Base-by-base conservation (phyloP, 2,113 vertebrate species). In the Ranitomeya imitator region DNA sequence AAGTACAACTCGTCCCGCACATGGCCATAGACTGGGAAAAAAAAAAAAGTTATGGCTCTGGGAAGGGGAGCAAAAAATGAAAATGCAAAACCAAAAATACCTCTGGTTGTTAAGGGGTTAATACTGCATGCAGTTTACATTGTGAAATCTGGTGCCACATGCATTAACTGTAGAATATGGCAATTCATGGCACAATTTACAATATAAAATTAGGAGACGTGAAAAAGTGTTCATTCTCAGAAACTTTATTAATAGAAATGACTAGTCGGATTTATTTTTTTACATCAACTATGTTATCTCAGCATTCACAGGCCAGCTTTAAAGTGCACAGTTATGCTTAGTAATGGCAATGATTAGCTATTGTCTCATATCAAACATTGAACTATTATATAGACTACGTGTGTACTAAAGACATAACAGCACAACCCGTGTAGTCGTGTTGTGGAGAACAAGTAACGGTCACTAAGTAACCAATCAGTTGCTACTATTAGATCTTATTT, bases 401-500 rank as follows among this genome's bases (percentile, higher is more conserved):
- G 23, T 23, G 4, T 14, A 11, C 12, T 54, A 69, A 3, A 69
- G 45, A 31, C 13, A 13, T 83, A 15, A 59, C 19, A 54, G 45
- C 82, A 71, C 82, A 84, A 71, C 14, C n/a, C 31, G 26, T 81
- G 55, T 60, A 59, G 12, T 31, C 6, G 9, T 21, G 18, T 21
- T 21, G 1, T 13, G 52, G 73, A 76, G 23, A 37, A 59, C 14
- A 7, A 63, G 23, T 7, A 67, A 26, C 12, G 7, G 37, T 51
- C 51, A 9, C 26, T 16, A 69, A 8, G n/a, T 10, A 69, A 54
- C n/a, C 82, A 55, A 52, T 71, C 21, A 7, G 6, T 21, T 19
- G 19, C 4, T 2, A 37, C 11, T 81, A 11, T 65, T 31, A 0
- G 23, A 59, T 86, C 82, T 92, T 95, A 99, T 90, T 99, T 99